Conservation (phyloP, 1,140 invertebrate genomes). For the Amphibalanus amphitrite region DNA sequence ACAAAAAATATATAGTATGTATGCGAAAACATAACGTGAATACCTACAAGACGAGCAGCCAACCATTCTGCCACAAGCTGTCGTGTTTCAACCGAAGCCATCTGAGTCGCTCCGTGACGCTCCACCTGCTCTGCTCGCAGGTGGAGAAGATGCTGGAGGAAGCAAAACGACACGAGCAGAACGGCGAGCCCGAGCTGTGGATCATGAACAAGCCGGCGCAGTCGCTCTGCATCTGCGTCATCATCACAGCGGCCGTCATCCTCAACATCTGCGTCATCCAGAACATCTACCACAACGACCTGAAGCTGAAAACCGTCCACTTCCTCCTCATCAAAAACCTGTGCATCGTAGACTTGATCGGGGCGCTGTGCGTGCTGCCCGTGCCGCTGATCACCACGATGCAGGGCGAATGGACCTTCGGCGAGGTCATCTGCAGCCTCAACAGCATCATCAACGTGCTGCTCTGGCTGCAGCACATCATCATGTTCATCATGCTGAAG, state of each 20-base stretch:
- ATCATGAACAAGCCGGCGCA: slow-evolving; percentile 11
- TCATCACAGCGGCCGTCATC: slow-evolving; percentile 19
- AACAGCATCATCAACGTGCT: slow-evolving; percentile 22
- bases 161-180: neutral
- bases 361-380: slow-evolving; percentile 22
- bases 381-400: slow-evolving; percentile 21
- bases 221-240: slow-evolving; percentile 11
- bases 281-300: slow-evolving; percentile 21
- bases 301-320: slow-evolving; percentile 23
- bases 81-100: too few relatives aligned
- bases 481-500: slow-evolving; percentile 20
- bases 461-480: slow-evolving; percentile 24
- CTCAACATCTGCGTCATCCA: slow-evolving; percentile 21
- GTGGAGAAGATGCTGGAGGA: neutral
- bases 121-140: too few relatives aligned
- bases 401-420: slow-evolving; percentile 20
- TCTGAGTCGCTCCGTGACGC: too few relatives aligned
- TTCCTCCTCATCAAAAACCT: slow-evolving; percentile 24
- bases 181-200: neutral
- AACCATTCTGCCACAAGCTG: too few relatives aligned
- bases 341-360: slow-evolving; percentile 22
- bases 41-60: too few relatives aligned
- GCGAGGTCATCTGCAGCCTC: slow-evolving; percentile 18
- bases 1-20: too few relatives aligned
- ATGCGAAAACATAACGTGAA: too few relatives aligned